Conservation (phyloP, 2,888 invertebrate species). For the Sinotaia quadrata region DNA sequence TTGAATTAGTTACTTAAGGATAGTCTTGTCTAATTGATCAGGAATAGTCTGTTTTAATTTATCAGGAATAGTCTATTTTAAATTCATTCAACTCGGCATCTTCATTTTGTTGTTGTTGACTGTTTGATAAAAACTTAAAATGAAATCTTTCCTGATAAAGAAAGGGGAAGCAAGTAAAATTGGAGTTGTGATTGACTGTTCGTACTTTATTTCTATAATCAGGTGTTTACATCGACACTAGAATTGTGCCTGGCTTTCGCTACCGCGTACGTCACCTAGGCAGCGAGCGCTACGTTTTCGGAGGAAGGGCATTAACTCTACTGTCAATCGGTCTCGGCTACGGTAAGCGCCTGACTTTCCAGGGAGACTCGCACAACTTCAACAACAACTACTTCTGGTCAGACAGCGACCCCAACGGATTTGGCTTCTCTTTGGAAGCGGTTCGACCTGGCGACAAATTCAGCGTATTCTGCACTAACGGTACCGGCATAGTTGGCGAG, state of each 20-base stretch:
- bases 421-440: conserved; percentile 75
- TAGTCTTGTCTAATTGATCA: no score
- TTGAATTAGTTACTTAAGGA: no score
- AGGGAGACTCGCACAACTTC: conserved; percentile 78
- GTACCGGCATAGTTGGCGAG: conserved; percentile 44
- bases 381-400: conserved; percentile 82
- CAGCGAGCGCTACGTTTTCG: conserved; percentile 78
- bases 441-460: conserved; percentile 11
- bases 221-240: conserved; percentile 82
- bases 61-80: no score
- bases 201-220: conserved; percentile 9
- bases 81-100: no score
- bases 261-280: conserved; percentile 79
- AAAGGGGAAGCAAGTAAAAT: neutral
- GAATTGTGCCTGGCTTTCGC: conserved; percentile 82
- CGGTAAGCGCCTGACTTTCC: conserved; percentile 82
- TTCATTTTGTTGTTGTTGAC: no score
- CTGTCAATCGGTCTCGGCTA: conserved; percentile 83
- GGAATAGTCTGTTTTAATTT: no score
- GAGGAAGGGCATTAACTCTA: conserved; percentile 79
- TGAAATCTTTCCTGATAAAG: no score
- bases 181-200: neutral
- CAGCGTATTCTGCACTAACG: conserved; percentile 76
- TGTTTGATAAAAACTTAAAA: no score
- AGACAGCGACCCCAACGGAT: conserved; percentile 83